Base-by-base conservation (phyloP, 2,113 vertebrate species). In the Engraulis encrasicolus region DNA sequence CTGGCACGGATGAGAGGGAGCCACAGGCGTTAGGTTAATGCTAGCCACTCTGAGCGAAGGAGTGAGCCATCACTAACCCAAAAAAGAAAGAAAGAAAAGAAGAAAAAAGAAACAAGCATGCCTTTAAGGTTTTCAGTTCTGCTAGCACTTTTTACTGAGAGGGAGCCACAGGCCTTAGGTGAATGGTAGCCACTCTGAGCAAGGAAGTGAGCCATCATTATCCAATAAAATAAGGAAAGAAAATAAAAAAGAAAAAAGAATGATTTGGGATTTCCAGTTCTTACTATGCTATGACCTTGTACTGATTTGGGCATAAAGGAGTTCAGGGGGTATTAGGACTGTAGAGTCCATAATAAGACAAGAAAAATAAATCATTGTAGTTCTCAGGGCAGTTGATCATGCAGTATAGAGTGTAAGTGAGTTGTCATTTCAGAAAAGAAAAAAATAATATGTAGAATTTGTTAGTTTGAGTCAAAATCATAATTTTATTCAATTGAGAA, bases 1-100 rank as follows among this genome's bases (percentile, higher is more conserved):
- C 77, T 61, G 81, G 50, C 78, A 50, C 34, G 40, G 80, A 83
- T 45, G 82, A 88, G 89, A 85, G 84, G 84, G 88, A 85, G 86
- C 86, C 84, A 82, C 82, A 81, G 15, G 87, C 90, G 91, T 37
- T 77, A 82, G 90, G 85, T 92, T 90, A 91, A 84, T 86, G 92
- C 90, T 90, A 87, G 90, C 87, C 89, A 89, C 83, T 79, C 38
- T 79, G 80, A 66, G 12, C n/a, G n/a, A n/a, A 37, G 34, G 82
- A 78, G 66, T 34, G 31, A 36, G 27, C 66, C 31, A 0, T 34
- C 15, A 34, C 11, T 17, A 31, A 71, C 31, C n/a, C n/a, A n/a
- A n/a, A n/a, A n/a, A n/a, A n/a, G n/a, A n/a, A n/a, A n/a, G n/a
- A n/a, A n/a, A n/a, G n/a, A n/a, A n/a, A n/a, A n/a, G n/a, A n/a